Evolutionary conservation across 2,113 vertebrate species (phyloP), one percentile per base, ranked within the genome.

Genomic region (Platysteira castanea): DNA sequence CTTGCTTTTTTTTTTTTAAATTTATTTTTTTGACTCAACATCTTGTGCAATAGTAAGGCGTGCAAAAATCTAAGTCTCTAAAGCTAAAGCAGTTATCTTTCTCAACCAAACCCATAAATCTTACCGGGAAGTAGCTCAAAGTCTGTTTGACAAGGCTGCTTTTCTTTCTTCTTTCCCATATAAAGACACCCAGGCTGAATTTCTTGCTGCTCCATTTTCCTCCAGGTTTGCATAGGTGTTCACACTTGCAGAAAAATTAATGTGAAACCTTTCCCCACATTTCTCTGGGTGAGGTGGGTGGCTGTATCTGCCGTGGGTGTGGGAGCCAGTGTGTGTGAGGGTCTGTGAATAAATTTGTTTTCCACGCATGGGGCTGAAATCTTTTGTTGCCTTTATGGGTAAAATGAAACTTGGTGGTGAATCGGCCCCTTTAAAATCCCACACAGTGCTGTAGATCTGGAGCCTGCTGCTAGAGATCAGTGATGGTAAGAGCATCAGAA

Each of bases 261-360:
- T 81, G 41, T 8, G 46, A 70, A 42, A 41, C n/a, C 18, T 89
- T 61, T 82, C 21, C 31, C n/a, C 5, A 5, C 1, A 0, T 75
- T 79, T 42, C 41, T 67, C 11, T 71, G 61, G 9, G 73, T 50
- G 81, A 68, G 37, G 16, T 60, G 52, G 42, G 63, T 61, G 0
- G 0, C 24, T 82, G 28, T 37, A 4, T 24, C 65, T 79, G 74
- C 80, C 1, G 0, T 2, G 44, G 33, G 14, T 20, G 13, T 0
- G 2, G 35, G n/a, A 63, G 23, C 22, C 56, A 33, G 20, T 28
- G 63, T 33, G 47, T 60, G 57, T 73, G 83, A 27, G 57, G 63
- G 39, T 28, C 65, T 92, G 50, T 84, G 88, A 78, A 63, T 20
- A 63, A 70, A 11, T 88, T 88, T 83, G 44, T 68, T 88, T 96